Conservation (phyloP, 2,113 vertebrate species). For the Canis aureus region DNA sequence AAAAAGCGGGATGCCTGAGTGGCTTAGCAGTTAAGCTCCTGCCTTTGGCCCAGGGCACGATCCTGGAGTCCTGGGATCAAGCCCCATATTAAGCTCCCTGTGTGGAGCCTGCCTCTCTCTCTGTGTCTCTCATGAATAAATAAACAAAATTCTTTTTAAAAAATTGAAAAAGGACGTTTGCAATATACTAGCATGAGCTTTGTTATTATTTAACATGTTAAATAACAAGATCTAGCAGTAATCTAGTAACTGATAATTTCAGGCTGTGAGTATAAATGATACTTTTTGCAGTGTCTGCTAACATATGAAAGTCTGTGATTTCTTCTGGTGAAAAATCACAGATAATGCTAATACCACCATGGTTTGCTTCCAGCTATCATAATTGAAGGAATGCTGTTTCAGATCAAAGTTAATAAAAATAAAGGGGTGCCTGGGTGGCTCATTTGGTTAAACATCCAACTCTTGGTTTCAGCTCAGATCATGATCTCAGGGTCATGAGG, state of each 20-base stretch:
- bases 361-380: not conserved
- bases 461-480: not conserved
- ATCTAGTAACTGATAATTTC: not conserved
- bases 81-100: too few relatives aligned
- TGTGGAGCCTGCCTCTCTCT: too few relatives aligned
- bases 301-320: not conserved
- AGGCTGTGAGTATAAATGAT: not conserved
- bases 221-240: not conserved
- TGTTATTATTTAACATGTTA: not conserved
- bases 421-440: not conserved
- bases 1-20: not conserved
- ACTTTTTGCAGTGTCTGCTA: not conserved
- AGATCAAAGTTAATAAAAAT: conserved; percentile 31
- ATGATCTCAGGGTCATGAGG: not conserved
- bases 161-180: not conserved
- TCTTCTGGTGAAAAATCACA: not conserved
- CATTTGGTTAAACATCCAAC: not conserved
- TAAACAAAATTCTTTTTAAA: too few relatives aligned
- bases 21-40: too few relatives aligned
- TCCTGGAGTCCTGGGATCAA: too few relatives aligned
- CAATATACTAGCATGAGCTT: not conserved
- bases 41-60: too few relatives aligned
- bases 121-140: too few relatives aligned
- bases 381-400: not conserved
- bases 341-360: not conserved